Evolutionary conservation across 2,888 invertebrate species (phyloP).

Genomic region (Xestobium rufovillosum): DNA sequence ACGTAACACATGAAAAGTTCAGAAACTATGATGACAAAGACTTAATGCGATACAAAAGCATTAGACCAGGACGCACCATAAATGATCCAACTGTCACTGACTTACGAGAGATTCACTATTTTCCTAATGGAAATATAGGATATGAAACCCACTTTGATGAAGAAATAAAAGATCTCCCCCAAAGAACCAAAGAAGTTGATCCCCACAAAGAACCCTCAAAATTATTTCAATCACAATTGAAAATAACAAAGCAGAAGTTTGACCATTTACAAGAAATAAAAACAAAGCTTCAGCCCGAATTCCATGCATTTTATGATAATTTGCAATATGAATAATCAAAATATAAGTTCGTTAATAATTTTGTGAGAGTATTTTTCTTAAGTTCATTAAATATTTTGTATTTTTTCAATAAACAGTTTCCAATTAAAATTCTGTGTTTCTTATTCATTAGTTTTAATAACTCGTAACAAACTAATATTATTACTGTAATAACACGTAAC

Average conservation of each 20-base stretch:
- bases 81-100: slow-evolving; percentile 3
- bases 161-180: slow-evolving; percentile 2
- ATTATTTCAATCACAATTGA: not conserved
- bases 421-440: too few species aligned
- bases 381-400: too few species aligned
- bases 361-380: too few species aligned
- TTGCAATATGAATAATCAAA: too few species aligned
- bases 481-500: too few species aligned
- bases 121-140: not conserved
- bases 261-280: too few species aligned
- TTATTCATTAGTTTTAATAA: too few species aligned
- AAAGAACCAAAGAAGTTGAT: not conserved
- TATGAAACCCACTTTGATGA: slow-evolving; percentile 3
- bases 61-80: slow-evolving; percentile 4
- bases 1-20: not conserved
- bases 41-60: slow-evolving; percentile 4
- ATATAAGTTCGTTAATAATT: too few species aligned
- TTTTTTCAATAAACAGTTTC: too few species aligned
- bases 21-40: slow-evolving; percentile 1
- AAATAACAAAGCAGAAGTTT: slow-evolving; percentile 4
- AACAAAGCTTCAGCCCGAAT: too few species aligned
- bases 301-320: too few species aligned
- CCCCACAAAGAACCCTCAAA: not conserved
- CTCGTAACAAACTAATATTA: too few species aligned
- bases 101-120: slow-evolving; percentile 4